Base-by-base conservation (phyloP, 2,888 invertebrate genomes). In the Leptinotarsa juncta region DNA sequence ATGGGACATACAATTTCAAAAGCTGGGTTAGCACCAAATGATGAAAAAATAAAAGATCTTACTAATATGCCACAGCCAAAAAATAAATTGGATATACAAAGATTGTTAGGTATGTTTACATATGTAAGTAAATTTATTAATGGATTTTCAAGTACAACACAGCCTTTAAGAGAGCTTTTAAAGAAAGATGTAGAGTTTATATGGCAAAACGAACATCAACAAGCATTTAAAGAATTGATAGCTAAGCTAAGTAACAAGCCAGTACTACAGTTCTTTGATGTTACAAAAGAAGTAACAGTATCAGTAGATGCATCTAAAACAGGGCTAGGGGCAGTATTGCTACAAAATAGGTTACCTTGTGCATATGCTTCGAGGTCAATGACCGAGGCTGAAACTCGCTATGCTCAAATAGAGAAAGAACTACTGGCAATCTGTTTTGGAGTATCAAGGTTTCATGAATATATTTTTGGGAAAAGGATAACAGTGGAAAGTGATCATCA, bases 281-380 rank as follows among this genome's bases (percentile, higher is more conserved):
- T 65, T 5, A 72, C 77, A 67, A 72, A 74, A 72, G 67, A 73
- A 65, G 71, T 82, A 16, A 81, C 81, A 26, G 82, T 82, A 16
- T 81, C 81, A 26, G 82, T 81, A 12, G 83, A 84, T 79, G 75
- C 79, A 10, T 81, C 81, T 48, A 67, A 79, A 73, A 65, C 51
- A 68, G 84, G 83, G 7, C 26, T 82, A 32, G 84, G 82, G 18
- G 81, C 83, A n/a, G 77, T 75, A 23, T 74, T 83, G 3, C 60
- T 83, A 15, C 83, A 84, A 78, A 73, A 83, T 51, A 65, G 75
- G 32, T 55, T 71, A 42, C 81, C 82, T 16, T 75, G 81, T 71
- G 81, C 82, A n/a, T 83, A 83, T 79, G 82, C 80, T 10, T 83
- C 82, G 7, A 81, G 76, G 70, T 55, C 83, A 7, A 67, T 84